These are phyloP conservation scores for Ginglymostoma cirratum DNA, from an alignment of 2,113 vertebrate species.

Conservation along the genomic window DNA sequence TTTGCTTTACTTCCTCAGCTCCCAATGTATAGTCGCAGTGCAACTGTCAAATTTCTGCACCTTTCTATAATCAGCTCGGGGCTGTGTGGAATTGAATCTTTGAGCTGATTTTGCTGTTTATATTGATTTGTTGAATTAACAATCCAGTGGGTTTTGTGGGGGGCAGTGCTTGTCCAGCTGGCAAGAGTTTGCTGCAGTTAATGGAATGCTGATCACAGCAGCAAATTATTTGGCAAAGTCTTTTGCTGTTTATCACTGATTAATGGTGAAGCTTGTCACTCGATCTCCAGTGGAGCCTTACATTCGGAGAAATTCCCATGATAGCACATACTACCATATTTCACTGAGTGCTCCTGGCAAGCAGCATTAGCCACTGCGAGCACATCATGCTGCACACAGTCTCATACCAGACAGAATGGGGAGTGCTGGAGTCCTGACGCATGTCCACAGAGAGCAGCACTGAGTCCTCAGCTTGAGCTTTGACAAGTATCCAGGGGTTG, in stretches of 20 bases:
- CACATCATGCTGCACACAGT: neutral
- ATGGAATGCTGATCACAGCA: neutral
- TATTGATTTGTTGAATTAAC: neutral
- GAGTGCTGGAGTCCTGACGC: no score
- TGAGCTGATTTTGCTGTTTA: neutral
- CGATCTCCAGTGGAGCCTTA: neutral
- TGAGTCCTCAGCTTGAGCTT: no score
- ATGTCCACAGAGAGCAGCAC: no score
- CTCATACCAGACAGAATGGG: neutral
- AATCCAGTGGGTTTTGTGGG: neutral
- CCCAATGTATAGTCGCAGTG: neutral
- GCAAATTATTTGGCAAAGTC: neutral
- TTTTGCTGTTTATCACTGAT: neutral
- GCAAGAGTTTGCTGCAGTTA: neutral
- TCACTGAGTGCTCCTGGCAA: neutral
- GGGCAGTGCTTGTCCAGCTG: neutral
- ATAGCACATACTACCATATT: neutral
- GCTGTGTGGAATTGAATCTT: neutral
- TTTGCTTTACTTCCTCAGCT: no score
- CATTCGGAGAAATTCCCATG: neutral
- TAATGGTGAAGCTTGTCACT: neutral
- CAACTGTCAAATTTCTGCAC: neutral
- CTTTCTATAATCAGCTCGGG: neutral
- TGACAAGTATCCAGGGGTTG: neutral
- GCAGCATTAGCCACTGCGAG: neutral